Conservation (phyloP, 2,113 vertebrate genomes). For the Uria aalge region DNA sequence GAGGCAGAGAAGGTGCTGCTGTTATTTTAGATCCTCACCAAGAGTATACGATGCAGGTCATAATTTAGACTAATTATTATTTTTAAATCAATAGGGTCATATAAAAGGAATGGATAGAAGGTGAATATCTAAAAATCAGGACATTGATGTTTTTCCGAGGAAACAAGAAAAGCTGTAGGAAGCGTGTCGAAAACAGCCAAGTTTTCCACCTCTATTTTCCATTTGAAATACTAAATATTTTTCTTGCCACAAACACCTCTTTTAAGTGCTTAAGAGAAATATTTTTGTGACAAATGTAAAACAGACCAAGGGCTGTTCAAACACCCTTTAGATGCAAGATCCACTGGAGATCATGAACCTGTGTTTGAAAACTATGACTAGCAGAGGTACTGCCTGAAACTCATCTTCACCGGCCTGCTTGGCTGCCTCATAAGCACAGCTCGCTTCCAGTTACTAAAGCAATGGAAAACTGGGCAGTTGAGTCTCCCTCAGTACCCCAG, state of each 20-base stretch:
- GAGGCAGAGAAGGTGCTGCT: neutral
- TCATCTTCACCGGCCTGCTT: neutral
- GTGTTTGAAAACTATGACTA: neutral
- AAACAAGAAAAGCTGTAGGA: neutral
- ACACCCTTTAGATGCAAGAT: neutral
- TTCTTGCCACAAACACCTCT: neutral
- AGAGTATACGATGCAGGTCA: neutral
- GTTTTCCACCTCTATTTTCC: neutral
- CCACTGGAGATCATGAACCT: neutral
- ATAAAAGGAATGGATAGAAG: neutral
- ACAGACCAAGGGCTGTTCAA: neutral
- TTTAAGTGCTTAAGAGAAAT: neutral
- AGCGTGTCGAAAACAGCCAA: rapidly evolving
- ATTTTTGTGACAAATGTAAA: neutral
- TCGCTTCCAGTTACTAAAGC: neutral
- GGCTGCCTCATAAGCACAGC: neutral
- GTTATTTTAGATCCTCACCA: neutral
- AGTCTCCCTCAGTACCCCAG: neutral
- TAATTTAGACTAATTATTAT: neutral
- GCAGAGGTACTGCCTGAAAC: neutral
- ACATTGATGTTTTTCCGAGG: neutral
- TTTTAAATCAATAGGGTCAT: neutral
- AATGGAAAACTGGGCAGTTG: neutral
- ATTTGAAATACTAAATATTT: neutral
- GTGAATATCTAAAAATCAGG: neutral